phyloP scores from a whole-genome alignment of 2,797 vertebrate species.

The Acanthiza pusilla region DNA sequence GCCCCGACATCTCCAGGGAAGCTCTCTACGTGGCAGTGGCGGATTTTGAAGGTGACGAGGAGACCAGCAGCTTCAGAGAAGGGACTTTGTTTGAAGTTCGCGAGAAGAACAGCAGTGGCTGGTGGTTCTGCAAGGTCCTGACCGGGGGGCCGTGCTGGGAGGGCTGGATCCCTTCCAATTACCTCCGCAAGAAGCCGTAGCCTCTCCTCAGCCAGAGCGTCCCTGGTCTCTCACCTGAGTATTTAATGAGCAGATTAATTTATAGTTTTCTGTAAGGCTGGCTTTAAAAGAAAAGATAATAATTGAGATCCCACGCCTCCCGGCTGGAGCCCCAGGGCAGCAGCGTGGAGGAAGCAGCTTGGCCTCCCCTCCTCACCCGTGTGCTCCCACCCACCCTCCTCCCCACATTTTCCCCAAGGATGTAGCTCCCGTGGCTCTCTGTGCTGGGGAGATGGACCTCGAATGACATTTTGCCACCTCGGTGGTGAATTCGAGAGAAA shows the following conservation, averaged over 20 bases:
- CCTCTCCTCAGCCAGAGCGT: neutral
- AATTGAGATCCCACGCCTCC: slow-evolving; percentile 9
- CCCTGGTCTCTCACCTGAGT: slow-evolving; percentile 52
- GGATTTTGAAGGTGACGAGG: slow-evolving; percentile 92
- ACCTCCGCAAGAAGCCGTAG: slow-evolving; percentile 94
- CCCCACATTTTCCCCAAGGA: accelerated
- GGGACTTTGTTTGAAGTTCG: slow-evolving; percentile 92
- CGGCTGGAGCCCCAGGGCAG: neutral
- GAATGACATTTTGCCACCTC: neutral
- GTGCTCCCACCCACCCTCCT: neutral
- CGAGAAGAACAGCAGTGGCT: slow-evolving; percentile 91
- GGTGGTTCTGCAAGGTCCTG: slow-evolving; percentile 97
- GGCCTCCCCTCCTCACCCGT: neutral
- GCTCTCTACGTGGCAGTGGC: slow-evolving; percentile 91
- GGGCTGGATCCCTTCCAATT: slow-evolving; percentile 99
- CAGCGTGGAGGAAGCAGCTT: neutral
- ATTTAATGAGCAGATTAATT: slow-evolving; percentile 81
- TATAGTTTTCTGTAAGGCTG: slow-evolving; percentile 69
- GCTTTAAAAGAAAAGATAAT: slow-evolving; percentile 22
- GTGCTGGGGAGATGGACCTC: neutral
- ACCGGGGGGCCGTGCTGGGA: slow-evolving; percentile 81
- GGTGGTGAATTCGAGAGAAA: neutral
- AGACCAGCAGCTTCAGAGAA: slow-evolving; percentile 91
- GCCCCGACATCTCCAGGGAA: slow-evolving; percentile 71
- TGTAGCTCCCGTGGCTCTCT: neutral